phyloP scores from a whole-genome alignment of 1,140 invertebrate genomes.

The Heliconius congener region DNA sequence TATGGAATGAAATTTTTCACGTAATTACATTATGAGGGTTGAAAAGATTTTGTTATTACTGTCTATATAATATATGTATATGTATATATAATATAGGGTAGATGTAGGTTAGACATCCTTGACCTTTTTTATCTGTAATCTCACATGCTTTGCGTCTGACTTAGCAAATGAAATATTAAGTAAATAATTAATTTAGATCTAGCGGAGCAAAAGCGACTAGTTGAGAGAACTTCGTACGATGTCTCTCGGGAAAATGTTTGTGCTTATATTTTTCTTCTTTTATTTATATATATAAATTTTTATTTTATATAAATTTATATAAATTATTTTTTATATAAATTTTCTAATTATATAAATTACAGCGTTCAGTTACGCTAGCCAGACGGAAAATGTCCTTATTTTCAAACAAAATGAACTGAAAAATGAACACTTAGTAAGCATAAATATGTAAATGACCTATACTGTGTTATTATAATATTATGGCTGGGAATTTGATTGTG shows the following conservation, averaged over 20 bases:
- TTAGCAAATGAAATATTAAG: slow-evolving; percentile 5
- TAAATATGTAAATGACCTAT: no score
- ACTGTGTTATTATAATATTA: no score
- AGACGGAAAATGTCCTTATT: no score
- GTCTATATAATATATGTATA: neutral
- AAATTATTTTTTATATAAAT: no score
- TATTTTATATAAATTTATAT: no score
- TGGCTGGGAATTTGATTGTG: no score
- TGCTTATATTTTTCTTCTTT: no score
- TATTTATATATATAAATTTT: no score
- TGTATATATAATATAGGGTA: neutral
- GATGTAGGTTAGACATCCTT: neutral
- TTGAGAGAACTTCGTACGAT: neutral
- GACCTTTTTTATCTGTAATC: neutral
- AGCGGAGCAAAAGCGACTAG: neutral
- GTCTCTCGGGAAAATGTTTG: neutral
- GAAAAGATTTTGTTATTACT: neutral
- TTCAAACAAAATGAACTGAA: no score
- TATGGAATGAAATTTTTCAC: neutral
- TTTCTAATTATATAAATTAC: no score
- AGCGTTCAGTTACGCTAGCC: no score
- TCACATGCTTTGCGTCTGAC: slow-evolving; percentile 4
- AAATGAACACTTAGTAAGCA: no score
- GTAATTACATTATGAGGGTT: neutral
- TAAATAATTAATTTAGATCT: neutral